Conservation (phyloP, 1,140 invertebrate species). For the Drosophila quadrilineata region DNA sequence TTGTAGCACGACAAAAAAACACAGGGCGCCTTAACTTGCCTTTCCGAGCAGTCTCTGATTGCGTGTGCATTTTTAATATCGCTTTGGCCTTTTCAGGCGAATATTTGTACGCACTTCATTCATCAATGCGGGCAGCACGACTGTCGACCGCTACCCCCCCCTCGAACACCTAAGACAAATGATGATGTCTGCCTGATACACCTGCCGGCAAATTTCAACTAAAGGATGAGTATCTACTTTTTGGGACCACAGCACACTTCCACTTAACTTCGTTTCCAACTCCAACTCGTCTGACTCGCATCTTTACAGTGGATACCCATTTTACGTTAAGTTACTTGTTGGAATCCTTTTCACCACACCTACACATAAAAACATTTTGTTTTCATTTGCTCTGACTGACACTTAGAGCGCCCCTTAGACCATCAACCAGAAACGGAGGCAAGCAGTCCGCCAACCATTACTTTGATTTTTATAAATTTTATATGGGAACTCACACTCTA, state of each 20-base stretch:
- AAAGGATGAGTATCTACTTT: too few species aligned
- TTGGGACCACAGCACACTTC: too few species aligned
- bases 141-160: too few species aligned
- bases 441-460: too few species aligned
- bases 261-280: neutral
- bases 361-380: slow-evolving; percentile 26
- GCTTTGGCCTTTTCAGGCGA: slow-evolving; percentile 51
- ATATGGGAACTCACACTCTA: slow-evolving; percentile 52
- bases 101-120: slow-evolving; percentile 64
- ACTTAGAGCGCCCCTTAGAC: neutral
- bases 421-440: too few species aligned
- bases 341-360: neutral
- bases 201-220: neutral
- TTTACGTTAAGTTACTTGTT: slow-evolving; percentile 1
- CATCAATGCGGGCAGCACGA: slow-evolving; percentile 55
- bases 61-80: slow-evolving; percentile 76
- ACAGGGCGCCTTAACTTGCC: slow-evolving; percentile 11
- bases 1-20: too few species aligned
- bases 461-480: slow-evolving; percentile 79
- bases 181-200: slow-evolving; percentile 51
- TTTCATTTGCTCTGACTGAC: slow-evolving; percentile 33
- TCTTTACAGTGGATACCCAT: neutral
- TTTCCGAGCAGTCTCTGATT: slow-evolving; percentile 67
- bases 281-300: neutral
- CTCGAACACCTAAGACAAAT: slow-evolving; percentile 63